These are phyloP conservation scores for Scotopteryx bipunctaria DNA, from an alignment of 2,888 invertebrate species.

Conservation along the genomic window DNA sequence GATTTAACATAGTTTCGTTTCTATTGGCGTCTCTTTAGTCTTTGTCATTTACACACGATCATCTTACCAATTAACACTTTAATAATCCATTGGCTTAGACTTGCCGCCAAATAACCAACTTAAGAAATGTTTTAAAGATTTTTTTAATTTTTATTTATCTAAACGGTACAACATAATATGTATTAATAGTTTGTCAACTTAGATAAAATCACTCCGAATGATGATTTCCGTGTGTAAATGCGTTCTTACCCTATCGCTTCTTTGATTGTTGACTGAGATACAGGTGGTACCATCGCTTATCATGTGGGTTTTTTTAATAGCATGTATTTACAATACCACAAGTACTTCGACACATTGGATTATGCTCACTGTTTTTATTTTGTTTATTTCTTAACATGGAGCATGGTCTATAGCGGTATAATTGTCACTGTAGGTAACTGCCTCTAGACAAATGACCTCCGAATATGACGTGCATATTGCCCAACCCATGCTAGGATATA, in stretches of 20 bases:
- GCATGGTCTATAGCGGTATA: conserved; percentile 43
- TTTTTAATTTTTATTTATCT: no score
- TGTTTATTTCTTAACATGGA: conserved; percentile 43
- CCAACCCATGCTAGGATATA: no score
- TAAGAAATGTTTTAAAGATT: no score
- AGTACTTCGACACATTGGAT: conserved; percentile 48
- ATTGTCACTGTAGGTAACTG: conserved; percentile 27
- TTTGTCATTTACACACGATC: conserved; percentile 34
- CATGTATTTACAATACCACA: conserved; percentile 59
- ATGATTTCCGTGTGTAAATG: conserved; percentile 43
- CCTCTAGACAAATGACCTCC: background rate
- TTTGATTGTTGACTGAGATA: conserved; percentile 49
- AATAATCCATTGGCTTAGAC: no score
- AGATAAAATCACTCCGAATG: background rate
- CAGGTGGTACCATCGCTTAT: conserved; percentile 68
- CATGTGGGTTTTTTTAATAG: conserved; percentile 83
- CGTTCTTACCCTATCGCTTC: conserved; percentile 48
- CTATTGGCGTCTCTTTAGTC: conserved; percentile 31
- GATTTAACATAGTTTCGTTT: conserved; percentile 34
- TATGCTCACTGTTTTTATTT: conserved; percentile 56
- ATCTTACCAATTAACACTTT: conserved; percentile 12
- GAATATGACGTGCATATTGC: background rate
- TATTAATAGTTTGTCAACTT: conserved; percentile 7
- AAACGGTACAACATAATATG: background rate
- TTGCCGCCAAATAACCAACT: no score